Evolutionary conservation across 2,797 vertebrate genomes (phyloP), one percentile per base, ranked within the genome.

Genomic region (Capromys pilorides): DNA sequence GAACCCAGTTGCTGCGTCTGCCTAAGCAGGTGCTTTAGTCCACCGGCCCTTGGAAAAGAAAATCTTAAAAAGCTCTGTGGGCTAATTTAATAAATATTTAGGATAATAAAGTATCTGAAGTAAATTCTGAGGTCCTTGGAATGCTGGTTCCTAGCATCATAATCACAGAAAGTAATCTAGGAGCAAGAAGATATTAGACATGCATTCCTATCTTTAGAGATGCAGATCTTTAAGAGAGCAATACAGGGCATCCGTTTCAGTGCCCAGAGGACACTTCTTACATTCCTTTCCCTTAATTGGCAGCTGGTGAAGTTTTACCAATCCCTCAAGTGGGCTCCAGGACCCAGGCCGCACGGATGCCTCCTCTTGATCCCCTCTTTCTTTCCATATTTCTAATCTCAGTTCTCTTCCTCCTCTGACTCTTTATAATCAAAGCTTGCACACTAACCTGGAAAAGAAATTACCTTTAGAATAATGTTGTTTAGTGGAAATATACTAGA

Each of bases 151-250:
- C 77, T 54, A 85, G 80, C 93, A 62, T 79, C 24, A 73, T 83
- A 79, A 93, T 88, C 54, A 45, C 78, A 88, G 62, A 73, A 83
- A 54, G 28, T 78, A 91, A 91, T 66, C 39, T 24, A 71, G 41
- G 49, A 95, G 24, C 57, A 83, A 94, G 87, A 67, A 94, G 80
- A 91, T 93, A 94, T 82, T 59, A 86, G 88, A 86, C n/a, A 51
- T 75, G 82, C 45, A 86, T 82, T 95, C 13, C 26, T 54, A 62
- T 93, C 62, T 79, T 88, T 26, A 91, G 92, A 67, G 73, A 78
- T 90, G 62, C 66, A 79, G 71, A 86, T 94, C 39, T 94, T 80
- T 86, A 73, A 73, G 86, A 88, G 57, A 85, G 81, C 2, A 4
- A 39, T 81, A 28, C 61, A 61, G 24, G 31, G 19, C 91, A 84